Evolutionary conservation across 2,797 vertebrate genomes (phyloP).

Genomic region (Galago senegalensis): DNA sequence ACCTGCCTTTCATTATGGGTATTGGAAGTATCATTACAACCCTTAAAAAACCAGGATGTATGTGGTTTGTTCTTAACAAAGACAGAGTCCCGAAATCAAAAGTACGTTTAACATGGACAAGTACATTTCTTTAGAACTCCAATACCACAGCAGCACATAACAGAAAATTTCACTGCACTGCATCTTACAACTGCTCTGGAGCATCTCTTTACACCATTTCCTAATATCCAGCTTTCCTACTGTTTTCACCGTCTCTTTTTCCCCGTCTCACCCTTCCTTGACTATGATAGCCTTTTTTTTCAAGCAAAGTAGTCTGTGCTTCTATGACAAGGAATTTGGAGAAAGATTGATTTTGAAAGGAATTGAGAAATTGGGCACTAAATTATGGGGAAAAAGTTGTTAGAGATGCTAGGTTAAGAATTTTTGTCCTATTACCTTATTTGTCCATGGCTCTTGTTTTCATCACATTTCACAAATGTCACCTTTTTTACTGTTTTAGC

Average conservation of each 20-base stretch:
- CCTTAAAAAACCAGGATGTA: background rate
- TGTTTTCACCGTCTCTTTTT: background rate
- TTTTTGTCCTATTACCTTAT: background rate
- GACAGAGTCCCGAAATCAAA: constrained; percentile 6
- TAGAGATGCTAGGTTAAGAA: background rate
- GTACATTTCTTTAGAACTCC: constrained; percentile 1
- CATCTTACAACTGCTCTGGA: background rate
- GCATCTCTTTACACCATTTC: background rate
- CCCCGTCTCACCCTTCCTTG: background rate
- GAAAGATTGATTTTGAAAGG: constrained; percentile 2
- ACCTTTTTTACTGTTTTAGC: background rate
- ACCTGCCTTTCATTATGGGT: background rate
- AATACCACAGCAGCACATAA: background rate
- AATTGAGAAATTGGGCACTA: background rate
- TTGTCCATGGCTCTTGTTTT: background rate
- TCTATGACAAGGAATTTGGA: background rate
- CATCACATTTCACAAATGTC: background rate
- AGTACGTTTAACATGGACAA: background rate
- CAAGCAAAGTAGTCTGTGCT: background rate
- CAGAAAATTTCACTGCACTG: background rate
- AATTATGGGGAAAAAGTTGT: background rate
- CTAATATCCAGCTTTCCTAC: background rate
- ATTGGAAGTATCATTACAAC: background rate
- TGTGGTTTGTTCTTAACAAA: background rate
- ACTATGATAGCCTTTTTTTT: background rate